A percentile compares a stretch with the other conserved stretches of the same genome.
Conservation (phyloP, 2,888 invertebrate genomes). For the Temnothorax ravouxi region DNA sequence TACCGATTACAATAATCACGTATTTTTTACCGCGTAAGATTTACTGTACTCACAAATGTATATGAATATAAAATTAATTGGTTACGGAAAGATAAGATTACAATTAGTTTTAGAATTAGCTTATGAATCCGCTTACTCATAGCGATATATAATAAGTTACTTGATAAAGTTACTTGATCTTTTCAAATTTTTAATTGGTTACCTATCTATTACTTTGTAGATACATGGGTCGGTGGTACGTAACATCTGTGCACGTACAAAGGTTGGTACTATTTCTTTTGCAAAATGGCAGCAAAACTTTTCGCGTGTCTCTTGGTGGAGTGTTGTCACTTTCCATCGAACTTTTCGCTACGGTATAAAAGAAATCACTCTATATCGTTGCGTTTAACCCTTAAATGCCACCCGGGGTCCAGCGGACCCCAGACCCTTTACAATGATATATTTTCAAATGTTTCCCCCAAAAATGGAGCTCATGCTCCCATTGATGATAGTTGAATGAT, state of each 20-base stretch:
- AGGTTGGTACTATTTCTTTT: slow-evolving; percentile 17
- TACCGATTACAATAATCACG: not conserved
- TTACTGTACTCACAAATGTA: not conserved
- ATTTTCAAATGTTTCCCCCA: too few relatives aligned
- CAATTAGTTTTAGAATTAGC: not conserved
- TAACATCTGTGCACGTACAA: not conserved
- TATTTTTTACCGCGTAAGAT: slow-evolving; percentile 10
- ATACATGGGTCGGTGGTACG: not conserved
- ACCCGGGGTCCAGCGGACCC: too few relatives aligned
- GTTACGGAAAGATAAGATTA: not conserved
- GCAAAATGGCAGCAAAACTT: not conserved
- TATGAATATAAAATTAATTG: too few relatives aligned
- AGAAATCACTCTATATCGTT: not conserved
- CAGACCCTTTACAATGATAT: too few relatives aligned
- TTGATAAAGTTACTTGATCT: not conserved
- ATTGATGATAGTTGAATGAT: too few relatives aligned
- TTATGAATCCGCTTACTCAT: not conserved
- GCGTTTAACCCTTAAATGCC: too few relatives aligned
- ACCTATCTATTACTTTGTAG: not conserved
- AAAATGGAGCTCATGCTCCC: too few relatives aligned
- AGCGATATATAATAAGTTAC: too few relatives aligned
- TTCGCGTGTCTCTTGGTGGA: not conserved
- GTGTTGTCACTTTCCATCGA: not conserved
- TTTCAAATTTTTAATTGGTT: not conserved
- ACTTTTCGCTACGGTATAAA: slow-evolving; percentile 1